A percentile compares a stretch with the other conserved stretches of the same genome.
Conservation (phyloP, 2,888 invertebrate genomes). For the Tuta absoluta region DNA sequence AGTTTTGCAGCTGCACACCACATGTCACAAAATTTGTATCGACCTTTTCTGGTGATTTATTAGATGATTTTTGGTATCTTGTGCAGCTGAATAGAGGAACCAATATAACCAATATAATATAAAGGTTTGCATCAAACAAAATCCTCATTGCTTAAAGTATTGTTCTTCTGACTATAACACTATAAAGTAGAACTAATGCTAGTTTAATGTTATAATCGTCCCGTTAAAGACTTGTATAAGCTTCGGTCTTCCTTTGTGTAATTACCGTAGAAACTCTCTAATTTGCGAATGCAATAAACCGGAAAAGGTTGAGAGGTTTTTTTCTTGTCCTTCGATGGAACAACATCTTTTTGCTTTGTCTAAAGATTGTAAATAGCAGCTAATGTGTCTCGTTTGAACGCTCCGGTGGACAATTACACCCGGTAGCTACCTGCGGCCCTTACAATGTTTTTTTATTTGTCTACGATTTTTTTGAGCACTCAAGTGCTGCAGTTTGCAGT, state of each 20-base stretch:
- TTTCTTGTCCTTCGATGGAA: slow-evolving; percentile 7
- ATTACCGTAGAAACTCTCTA: slow-evolving; percentile 9
- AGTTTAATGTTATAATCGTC: not conserved
- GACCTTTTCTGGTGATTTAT: slow-evolving; percentile 70
- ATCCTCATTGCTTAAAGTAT: no score
- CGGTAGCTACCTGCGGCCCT: slow-evolving; percentile 55
- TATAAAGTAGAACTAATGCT: no score
- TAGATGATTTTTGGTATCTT: slow-evolving; percentile 32
- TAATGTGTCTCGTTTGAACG: slow-evolving; percentile 56
- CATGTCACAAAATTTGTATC: slow-evolving; percentile 69
- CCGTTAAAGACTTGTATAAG: not conserved
- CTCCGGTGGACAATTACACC: slow-evolving; percentile 53
- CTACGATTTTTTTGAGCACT: slow-evolving; percentile 17
- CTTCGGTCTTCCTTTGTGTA: not conserved
- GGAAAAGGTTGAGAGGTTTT: slow-evolving; percentile 17
- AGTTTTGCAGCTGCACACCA: slow-evolving; percentile 70
- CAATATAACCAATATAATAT: not conserved
- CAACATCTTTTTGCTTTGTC: slow-evolving; percentile 22
- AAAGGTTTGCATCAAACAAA: not conserved
- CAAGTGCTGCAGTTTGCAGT: slow-evolving; percentile 17
- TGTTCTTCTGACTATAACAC: not conserved
- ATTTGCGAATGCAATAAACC: slow-evolving; percentile 17
- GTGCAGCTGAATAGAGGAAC: not conserved
- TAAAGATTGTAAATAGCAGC: slow-evolving; percentile 39
- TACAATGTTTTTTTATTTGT: slow-evolving; percentile 39